phyloP scores from a whole-genome alignment of 2,888 invertebrate species.

The Craniophora ligustri region DNA sequence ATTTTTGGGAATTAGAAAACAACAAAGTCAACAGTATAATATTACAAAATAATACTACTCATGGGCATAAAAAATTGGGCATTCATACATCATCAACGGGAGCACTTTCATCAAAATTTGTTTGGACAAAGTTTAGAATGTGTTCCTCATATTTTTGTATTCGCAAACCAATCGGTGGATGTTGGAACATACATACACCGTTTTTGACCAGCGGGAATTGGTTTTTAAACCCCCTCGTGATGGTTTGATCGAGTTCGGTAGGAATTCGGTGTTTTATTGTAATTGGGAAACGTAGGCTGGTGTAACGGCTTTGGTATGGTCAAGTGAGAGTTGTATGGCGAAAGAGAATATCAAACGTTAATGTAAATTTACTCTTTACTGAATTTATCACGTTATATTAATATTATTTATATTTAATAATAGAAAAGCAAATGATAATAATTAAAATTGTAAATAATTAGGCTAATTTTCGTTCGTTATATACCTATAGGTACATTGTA shows the following conservation, averaged over 20 bases:
- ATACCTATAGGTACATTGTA: too few relatives aligned
- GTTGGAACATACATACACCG: constrained; percentile 1
- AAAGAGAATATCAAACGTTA: too few relatives aligned
- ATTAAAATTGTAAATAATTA: too few relatives aligned
- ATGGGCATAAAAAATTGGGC: constrained; percentile 52
- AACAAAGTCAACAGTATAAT: constrained; percentile 55
- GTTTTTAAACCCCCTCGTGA: constrained; percentile 7
- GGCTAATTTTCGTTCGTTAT: too few relatives aligned
- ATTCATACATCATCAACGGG: constrained; percentile 36
- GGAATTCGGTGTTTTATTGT: neutral
- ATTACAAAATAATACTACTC: constrained; percentile 40
- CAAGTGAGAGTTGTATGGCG: neutral
- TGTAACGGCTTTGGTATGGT: neutral
- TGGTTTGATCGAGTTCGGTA: constrained; percentile 5
- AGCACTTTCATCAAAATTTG: constrained; percentile 34
- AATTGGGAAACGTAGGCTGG: neutral
- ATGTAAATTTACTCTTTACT: too few relatives aligned
- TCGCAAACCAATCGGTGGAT: constrained; percentile 20
- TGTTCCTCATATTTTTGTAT: constrained; percentile 25
- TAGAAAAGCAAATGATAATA: too few relatives aligned
- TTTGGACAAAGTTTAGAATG: constrained; percentile 14
- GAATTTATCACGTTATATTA: too few relatives aligned
- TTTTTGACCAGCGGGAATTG: constrained; percentile 17
- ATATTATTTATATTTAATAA: too few relatives aligned
- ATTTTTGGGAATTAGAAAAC: constrained; percentile 35